Conservation (phyloP, 2,888 invertebrate genomes). For the Hololepta plana region DNA sequence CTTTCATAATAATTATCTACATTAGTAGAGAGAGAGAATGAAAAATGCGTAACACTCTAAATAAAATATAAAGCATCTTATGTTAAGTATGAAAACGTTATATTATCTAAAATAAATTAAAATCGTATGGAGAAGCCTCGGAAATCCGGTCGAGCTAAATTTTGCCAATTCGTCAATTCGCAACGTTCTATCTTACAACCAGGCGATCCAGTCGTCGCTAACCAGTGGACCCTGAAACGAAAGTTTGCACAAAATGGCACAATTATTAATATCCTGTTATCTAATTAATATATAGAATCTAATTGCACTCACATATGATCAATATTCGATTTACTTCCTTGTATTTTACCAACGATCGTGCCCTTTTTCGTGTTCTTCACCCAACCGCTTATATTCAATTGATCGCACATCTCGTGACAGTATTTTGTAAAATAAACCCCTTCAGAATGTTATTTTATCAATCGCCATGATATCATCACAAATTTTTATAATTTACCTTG, state of each 20-base stretch:
- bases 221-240: constrained; percentile 56
- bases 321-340: constrained; percentile 58
- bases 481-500: constrained; percentile 45
- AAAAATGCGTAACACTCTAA: no score
- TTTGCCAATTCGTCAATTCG: constrained; percentile 66
- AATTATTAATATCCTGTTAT: constrained; percentile 1
- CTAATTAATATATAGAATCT: not conserved
- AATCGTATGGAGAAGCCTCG: constrained; percentile 69
- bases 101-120: constrained; percentile 22
- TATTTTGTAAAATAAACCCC: constrained; percentile 61
- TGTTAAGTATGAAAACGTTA: not conserved
- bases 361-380: constrained; percentile 79
- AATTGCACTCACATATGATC: constrained; percentile 62
- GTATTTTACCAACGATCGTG: constrained; percentile 77
- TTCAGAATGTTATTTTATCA: constrained; percentile 5
- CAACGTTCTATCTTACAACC: constrained; percentile 70
- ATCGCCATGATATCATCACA: constrained; percentile 4
- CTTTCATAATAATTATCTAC: no score
- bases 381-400: constrained; percentile 70
- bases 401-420: constrained; percentile 60
- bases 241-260: constrained; percentile 2
- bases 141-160: constrained; percentile 45
- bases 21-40: no score
- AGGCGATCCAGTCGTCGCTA: constrained; percentile 65
- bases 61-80: constrained; percentile 2